These are phyloP conservation scores for Tamias sibiricus DNA, from an alignment of 2,113 vertebrate species.

Conservation along the genomic window DNA sequence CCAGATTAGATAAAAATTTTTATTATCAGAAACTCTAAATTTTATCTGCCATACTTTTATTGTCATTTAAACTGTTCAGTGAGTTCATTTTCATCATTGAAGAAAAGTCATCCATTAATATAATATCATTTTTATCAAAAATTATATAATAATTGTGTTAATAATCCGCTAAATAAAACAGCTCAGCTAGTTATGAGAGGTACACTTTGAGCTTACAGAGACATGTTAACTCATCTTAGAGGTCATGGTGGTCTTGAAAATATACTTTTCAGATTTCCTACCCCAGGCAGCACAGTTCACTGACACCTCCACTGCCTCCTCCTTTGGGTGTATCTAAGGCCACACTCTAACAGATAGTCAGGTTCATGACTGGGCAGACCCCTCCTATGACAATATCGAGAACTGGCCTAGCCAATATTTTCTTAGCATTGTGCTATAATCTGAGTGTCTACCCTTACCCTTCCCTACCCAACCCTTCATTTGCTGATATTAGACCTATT, in stretches of 20 bases:
- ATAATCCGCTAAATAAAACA: background rate
- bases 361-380: background rate
- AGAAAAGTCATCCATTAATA: background rate
- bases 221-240: background rate
- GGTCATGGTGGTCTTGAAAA: background rate
- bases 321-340: background rate
- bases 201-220: background rate
- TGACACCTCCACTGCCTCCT: too few relatives aligned
- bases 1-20: background rate
- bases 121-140: background rate
- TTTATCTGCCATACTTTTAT: background rate
- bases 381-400: background rate
- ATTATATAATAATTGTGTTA: background rate
- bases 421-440: background rate
- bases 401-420: background rate
- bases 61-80: background rate
- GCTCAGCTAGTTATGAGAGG: background rate
- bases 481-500: background rate
- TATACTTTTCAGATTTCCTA: background rate
- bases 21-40: background rate
- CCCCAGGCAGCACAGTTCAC: background rate
- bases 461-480: background rate
- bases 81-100: background rate
- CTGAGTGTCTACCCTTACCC: background rate
- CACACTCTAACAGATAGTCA: accelerated